Base-by-base conservation (phyloP, 2,113 vertebrate species). In the Myotis brandtii region DNA sequence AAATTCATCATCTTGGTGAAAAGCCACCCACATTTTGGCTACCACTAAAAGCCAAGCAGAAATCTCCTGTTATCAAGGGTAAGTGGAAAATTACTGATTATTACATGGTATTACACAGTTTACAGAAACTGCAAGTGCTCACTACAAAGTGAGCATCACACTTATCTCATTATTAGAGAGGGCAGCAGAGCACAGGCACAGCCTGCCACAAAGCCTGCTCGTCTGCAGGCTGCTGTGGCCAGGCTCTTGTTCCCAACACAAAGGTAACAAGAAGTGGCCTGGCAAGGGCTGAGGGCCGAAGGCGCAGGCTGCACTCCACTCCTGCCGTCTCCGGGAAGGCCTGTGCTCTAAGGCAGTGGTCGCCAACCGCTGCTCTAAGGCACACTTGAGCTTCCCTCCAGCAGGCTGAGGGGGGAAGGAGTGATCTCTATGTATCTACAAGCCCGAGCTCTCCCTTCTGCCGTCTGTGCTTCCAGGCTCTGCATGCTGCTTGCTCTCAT, bases 81-180 rank as follows among this genome's bases (percentile, higher is more conserved):
- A 94, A 97, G 82, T 43, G 97, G 85, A 81, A 97, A 97, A 92
- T 54, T 86, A 94, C 67, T 20, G 69, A 91, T 97, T 97, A 81
- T 89, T 83, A 83, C 79, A 93, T 59, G 89, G 85, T 43, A 86
- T 73, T 64, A 87, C 75, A 89, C 59, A 79, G 88, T 95, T 84
- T 93, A 95, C 50, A 93, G 81, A 92, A 62, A 89, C 79, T 76
- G 52, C 86, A 94, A 97, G 86, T 89, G 75, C 52, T 96, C 91
- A 93, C 92, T 93, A 96, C 67, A 95, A 86, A 84, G 48, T 30
- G 46, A 93, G 69, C 48, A 64, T 83, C 56, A 34, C 90, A 77
- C 67, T 95, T 46, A 72, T n/a, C 67, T 64, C 30, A 32, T 64
- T 64, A 75, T 40, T 73, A 89, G 94, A 76, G 18, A 85, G 54